Evolutionary conservation across 2,113 vertebrate species (phyloP).

Genomic region (Tragelaphus scriptus): DNA sequence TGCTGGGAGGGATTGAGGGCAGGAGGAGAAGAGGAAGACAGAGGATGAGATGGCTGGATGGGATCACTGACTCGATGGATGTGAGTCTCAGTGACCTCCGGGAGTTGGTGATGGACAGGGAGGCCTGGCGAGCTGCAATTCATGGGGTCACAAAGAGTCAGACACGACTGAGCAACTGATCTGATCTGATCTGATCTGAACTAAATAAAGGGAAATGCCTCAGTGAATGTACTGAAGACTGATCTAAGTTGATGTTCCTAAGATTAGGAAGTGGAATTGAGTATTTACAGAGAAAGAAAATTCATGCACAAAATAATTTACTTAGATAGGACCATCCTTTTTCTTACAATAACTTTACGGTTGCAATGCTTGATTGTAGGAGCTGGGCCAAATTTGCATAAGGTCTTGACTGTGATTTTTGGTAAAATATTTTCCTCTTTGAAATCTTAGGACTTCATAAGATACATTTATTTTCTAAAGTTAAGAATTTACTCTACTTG

Average conservation of each 20-base stretch:
- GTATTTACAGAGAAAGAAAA: neutral
- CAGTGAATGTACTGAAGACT: neutral
- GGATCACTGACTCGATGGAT: no score
- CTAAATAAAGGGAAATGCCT: constrained; percentile 1
- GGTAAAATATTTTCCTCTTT: neutral
- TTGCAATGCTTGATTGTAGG: neutral
- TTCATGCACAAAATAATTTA: neutral
- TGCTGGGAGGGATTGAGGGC: no score
- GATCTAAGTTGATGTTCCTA: neutral
- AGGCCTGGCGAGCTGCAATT: no score
- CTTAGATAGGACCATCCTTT: neutral
- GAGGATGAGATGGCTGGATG: no score
- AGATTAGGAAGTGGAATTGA: neutral
- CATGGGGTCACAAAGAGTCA: no score
- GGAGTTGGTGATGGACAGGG: no score
- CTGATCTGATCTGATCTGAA: no score
- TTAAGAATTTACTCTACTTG: neutral
- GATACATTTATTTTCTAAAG: neutral
- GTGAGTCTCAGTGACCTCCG: no score
- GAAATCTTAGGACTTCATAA: neutral
- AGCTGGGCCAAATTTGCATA: neutral
- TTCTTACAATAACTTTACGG: neutral
- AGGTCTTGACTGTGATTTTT: neutral
- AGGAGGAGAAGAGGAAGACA: no score
- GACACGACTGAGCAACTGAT: no score